Base-by-base conservation (phyloP, 2,797 vertebrate genomes). In the Phylloscopus collybita region DNA sequence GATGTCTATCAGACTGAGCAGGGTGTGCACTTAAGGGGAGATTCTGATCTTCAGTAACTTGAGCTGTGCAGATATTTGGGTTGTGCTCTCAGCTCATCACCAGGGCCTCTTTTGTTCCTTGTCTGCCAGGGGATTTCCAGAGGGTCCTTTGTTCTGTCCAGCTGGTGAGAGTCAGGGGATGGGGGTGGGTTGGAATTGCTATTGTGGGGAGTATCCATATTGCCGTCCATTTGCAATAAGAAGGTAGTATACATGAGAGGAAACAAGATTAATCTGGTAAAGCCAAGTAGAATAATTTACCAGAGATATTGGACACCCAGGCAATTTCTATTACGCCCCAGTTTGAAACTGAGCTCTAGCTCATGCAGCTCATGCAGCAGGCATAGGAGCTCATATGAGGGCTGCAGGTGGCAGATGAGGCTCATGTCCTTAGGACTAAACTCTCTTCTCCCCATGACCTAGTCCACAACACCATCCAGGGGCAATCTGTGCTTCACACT, bases 141-240 rank as follows among this genome's bases (percentile, higher is more conserved):
- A 81, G 47, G 11, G 36, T 32, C 8, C 11, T 70, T 85, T 89
- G 11, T 60, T 89, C 67, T 76, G 47, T 56, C 30, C 59, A 44
- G 30, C 57, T 3, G 4, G 40, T 29, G 19, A 72, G 26, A 78
- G 9, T 36, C 27, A 69, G 32, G 11, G 14, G 6, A 5, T 3
- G 7, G 20, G 4, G 21, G 15, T 47, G 10, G 9, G 18, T 9
- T 71, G 51, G 32, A 81, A 36, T 69, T 78, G 30, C 27, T 66
- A 0, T 15, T 8, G 13, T 16, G 3, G 6, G 1, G 2, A 71
- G 3, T 38, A 27, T 72, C n/a, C 20, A 21, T 56, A 29, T n/a
- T 91, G 64, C 27, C 30, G 66, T 34, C 59, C 67, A 60, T 69
- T 51, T 92, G n/a, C 36, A 73, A 19, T 47, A 59, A 64, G 34